phyloP scores from a whole-genome alignment of 2,888 invertebrate species.

The Hirtodrosophila duncani region DNA sequence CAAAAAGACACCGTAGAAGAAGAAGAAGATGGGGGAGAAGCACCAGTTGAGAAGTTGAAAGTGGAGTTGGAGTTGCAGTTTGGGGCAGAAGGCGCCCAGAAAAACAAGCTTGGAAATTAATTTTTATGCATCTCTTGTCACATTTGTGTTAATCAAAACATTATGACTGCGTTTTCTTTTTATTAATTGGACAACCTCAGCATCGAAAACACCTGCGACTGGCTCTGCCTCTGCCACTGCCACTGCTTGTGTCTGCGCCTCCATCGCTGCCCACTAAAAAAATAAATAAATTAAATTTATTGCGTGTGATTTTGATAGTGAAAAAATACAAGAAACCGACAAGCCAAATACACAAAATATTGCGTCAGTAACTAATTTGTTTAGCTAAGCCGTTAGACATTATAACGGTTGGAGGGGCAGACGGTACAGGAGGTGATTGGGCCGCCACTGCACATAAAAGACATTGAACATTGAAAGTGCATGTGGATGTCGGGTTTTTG shows the following conservation, averaged over 20 bases:
- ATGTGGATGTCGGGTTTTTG: neutral
- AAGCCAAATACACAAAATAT: conserved; percentile 53
- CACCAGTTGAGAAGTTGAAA: no score
- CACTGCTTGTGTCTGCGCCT: neutral
- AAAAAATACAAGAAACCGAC: conserved; percentile 41
- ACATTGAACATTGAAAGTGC: neutral
- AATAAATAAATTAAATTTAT: conserved; percentile 58
- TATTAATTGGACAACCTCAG: conserved; percentile 60
- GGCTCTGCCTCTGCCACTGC: conserved; percentile 11
- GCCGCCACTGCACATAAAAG: neutral
- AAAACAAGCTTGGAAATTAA: conserved; percentile 58
- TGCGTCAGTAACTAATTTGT: conserved; percentile 71
- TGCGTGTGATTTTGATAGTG: conserved; percentile 70
- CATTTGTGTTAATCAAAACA: conserved; percentile 70
- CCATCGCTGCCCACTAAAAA: conserved; percentile 22
- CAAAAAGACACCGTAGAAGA: no score
- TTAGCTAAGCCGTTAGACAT: conserved; percentile 27
- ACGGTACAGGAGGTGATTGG: neutral
- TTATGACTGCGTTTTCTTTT: conserved; percentile 67
- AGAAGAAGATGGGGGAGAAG: no score
- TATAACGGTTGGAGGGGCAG: conserved; percentile 7
- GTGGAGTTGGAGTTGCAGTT: conserved; percentile 18
- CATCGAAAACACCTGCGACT: conserved; percentile 27
- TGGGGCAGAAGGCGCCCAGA: conserved; percentile 10
- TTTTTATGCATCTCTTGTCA: conserved; percentile 65